Evolutionary conservation across 2,113 vertebrate species (phyloP).

Genomic region (Erythrocercus mccallii): DNA sequence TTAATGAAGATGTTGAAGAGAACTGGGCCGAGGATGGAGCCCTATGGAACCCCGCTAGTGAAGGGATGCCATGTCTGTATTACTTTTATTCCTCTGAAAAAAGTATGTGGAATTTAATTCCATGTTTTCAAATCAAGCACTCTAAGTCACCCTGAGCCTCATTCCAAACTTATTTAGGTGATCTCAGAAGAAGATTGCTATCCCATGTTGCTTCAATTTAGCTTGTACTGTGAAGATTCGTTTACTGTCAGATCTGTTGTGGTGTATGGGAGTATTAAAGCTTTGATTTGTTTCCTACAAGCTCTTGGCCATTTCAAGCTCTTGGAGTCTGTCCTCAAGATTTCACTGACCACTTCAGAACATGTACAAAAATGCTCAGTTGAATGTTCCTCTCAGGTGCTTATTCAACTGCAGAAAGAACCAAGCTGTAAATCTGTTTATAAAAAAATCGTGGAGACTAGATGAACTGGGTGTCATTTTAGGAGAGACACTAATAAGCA

Average conservation of each 20-base stretch:
- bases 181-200: neutral
- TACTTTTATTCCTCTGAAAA: neutral
- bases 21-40: neutral
- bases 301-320: neutral
- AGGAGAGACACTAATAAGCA: neutral
- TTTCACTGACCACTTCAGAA: neutral
- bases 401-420: neutral
- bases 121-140: neutral
- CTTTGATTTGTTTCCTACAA: neutral
- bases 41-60: rapidly evolving
- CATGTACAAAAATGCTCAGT: neutral
- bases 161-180: neutral
- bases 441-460: neutral
- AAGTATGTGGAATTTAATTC: neutral
- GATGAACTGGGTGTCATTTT: neutral
- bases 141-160: neutral
- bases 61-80: neutral
- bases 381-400: neutral
- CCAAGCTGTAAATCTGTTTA: neutral
- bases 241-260: neutral
- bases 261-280: neutral
- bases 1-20: neutral
- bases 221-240: neutral
- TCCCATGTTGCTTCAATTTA: neutral
- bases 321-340: neutral